Percentiles rank a stretch among this genome's conserved stretches.
phyloP scores from a whole-genome alignment of 2,797 vertebrate species.

The Cynopterus sphinx region DNA sequence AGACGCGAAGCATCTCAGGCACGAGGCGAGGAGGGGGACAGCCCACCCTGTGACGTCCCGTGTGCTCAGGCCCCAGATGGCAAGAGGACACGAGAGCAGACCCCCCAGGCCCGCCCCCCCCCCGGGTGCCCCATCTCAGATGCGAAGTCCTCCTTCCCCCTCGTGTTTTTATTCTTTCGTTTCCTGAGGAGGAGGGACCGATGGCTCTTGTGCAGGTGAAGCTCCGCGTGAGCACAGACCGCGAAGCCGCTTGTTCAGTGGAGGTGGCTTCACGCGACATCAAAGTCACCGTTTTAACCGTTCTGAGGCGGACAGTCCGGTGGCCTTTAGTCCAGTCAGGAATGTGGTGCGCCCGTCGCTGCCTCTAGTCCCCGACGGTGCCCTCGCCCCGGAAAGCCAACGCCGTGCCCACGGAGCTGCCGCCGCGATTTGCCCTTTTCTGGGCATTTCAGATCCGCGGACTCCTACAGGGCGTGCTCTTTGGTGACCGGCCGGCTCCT shows the following conservation, averaged over 20 bases:
- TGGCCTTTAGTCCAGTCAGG: too few species aligned
- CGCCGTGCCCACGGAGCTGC: rapidly evolving
- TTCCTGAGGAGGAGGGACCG: neutral
- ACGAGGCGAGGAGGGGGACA: neutral
- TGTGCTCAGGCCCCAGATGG: neutral
- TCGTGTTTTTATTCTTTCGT: neutral
- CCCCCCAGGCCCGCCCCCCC: too few species aligned
- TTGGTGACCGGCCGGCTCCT: neutral
- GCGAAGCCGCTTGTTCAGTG: too few species aligned
- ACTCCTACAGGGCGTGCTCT: neutral
- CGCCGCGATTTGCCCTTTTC: neutral
- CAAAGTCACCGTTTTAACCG: neutral
- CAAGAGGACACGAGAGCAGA: neutral
- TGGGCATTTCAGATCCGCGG: neutral
- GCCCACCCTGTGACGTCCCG: rapidly evolving
- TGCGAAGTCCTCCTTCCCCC: neutral
- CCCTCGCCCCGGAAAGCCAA: neutral
- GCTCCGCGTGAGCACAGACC: neutral
- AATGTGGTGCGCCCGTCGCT: rapidly evolving
- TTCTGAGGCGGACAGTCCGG: too few species aligned
- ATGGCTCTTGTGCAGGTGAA: neutral
- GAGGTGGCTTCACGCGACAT: neutral
- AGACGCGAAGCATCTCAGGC: neutral
- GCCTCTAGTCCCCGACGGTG: neutral
- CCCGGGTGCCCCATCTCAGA: rapidly evolving